A percentile compares a stretch with the other conserved stretches of the same genome.
Conservation (phyloP, 2,113 vertebrate species). For the Ptilonorhynchus violaceus region DNA sequence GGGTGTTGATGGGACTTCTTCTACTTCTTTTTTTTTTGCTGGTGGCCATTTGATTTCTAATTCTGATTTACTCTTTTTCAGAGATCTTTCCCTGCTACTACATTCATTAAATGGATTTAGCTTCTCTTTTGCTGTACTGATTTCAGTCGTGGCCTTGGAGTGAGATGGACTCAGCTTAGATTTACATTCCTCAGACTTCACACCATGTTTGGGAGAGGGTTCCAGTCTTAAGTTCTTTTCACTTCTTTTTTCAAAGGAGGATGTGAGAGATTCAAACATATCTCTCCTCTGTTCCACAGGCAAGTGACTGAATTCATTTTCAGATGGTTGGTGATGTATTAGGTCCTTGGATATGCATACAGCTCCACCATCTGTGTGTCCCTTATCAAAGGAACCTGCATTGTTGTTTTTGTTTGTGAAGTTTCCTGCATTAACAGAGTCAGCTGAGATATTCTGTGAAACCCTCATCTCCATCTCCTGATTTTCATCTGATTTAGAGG, state of each 20-base stretch:
- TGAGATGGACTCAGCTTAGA: not conserved
- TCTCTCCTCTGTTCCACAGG: not conserved
- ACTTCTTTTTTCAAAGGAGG: not conserved
- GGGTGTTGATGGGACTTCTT: not conserved
- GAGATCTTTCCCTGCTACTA: not conserved
- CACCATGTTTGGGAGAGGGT: not conserved
- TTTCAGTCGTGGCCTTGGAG: not conserved
- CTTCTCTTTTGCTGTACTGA: not conserved
- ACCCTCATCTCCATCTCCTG: not conserved
- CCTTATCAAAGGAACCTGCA: slow-evolving; percentile 61
- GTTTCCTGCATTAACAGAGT: not conserved
- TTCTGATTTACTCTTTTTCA: not conserved
- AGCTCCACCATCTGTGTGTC: not conserved
- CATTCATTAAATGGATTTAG: not conserved
- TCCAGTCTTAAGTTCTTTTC: not conserved
- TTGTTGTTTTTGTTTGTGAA: slow-evolving; percentile 81
- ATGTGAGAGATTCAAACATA: not conserved
- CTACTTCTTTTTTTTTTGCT: not conserved
- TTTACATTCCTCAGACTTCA: not conserved
- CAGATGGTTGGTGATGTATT: not conserved
- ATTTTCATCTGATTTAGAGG: not conserved
- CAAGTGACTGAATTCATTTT: not conserved
- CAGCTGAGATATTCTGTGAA: slow-evolving; percentile 5
- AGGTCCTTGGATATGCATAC: not conserved
- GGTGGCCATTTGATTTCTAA: not conserved